Conservation (phyloP, 2,113 vertebrate species). For the Oxygymnocypris stewartii region DNA sequence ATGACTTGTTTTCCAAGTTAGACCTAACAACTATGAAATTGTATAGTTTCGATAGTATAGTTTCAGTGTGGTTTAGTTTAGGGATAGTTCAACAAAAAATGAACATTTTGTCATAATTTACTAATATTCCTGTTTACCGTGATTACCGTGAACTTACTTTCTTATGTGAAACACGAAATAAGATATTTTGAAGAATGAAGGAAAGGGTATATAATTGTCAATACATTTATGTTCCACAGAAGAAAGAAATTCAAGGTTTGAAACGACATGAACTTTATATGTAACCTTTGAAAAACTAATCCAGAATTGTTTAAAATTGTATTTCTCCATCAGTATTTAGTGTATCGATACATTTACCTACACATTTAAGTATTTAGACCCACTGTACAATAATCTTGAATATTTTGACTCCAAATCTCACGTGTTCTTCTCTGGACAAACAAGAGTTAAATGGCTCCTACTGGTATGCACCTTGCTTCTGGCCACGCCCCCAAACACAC, state of each 20-base stretch:
- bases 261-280: no score
- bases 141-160: no score
- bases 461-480: neutral
- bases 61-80: neutral
- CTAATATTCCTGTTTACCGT: neutral
- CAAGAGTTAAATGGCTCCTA: neutral
- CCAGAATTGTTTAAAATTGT: no score
- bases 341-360: neutral
- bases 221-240: no score
- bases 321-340: neutral
- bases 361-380: neutral
- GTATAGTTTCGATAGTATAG: neutral
- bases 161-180: neutral
- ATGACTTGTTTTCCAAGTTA: neutral
- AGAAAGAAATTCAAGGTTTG: no score
- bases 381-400: neutral
- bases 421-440: neutral
- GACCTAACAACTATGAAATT: neutral
- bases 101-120: neutral
- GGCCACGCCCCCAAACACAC: constrained; percentile 26
- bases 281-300: no score
- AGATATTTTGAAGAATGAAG: neutral
- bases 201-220: no score
- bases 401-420: neutral
- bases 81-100: neutral